Conservation (phyloP, 2,113 vertebrate genomes). For the Onychostruthus taczanowskii region DNA sequence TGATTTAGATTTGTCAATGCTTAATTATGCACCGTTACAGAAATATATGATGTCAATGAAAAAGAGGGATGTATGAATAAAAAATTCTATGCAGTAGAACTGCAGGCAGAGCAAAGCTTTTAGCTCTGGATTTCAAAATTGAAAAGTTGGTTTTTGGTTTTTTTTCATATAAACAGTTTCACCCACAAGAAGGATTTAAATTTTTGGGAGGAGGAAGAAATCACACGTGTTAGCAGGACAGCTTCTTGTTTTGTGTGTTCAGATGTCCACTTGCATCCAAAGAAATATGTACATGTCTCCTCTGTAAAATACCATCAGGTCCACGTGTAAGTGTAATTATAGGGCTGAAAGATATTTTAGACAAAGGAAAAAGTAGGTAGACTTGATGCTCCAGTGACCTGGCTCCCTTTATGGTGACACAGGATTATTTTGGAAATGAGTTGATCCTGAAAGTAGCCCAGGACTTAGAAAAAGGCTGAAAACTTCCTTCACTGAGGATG, state of each 20-base stretch:
- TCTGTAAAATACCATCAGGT: neutral
- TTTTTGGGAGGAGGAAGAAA: neutral
- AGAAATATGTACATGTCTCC: neutral
- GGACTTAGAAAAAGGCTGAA: neutral
- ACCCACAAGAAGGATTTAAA: neutral
- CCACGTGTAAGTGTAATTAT: neutral
- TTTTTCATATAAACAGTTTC: neutral
- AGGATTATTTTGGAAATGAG: constrained; percentile 38
- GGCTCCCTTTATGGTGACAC: neutral
- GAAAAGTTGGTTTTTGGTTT: neutral
- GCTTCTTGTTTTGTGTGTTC: neutral
- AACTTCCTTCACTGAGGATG: neutral
- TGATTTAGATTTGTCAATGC: constrained; percentile 56
- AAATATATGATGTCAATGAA: constrained; percentile 53
- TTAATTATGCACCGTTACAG: constrained; percentile 56
- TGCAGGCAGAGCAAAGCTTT: constrained; percentile 53
- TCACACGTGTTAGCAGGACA: neutral
- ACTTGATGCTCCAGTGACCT: neutral
- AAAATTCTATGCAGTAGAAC: constrained; percentile 46
- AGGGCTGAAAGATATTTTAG: neutral
- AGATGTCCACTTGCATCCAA: neutral
- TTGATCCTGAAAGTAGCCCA: neutral
- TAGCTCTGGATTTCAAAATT: constrained; percentile 24
- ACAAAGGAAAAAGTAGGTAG: neutral
- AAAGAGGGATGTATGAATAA: constrained; percentile 37